A percentile compares a stretch with the other conserved stretches of the same genome.
phyloP scores from a whole-genome alignment of 2,888 invertebrate species.

The Podotricha telesiphe region DNA sequence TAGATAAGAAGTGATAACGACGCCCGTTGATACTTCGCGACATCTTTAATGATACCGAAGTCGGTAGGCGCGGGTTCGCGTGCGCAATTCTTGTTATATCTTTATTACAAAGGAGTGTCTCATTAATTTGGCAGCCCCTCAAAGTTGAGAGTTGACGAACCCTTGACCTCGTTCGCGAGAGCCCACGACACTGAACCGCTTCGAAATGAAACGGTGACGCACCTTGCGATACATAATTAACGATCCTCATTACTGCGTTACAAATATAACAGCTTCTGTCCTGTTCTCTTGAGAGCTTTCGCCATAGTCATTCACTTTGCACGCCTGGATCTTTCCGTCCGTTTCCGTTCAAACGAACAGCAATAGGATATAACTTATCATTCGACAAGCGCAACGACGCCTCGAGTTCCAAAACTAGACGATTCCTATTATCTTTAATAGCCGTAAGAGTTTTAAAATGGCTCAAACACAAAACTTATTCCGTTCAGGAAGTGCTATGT shows the following conservation, averaged over 20 bases:
- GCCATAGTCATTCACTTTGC: constrained; percentile 42
- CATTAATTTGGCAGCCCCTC: constrained; percentile 84
- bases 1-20: constrained; percentile 76
- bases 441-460: constrained; percentile 81
- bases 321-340: constrained; percentile 38
- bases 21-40: constrained; percentile 73
- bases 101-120: constrained; percentile 85
- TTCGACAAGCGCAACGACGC: constrained; percentile 73
- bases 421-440: constrained; percentile 82
- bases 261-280: constrained; percentile 57
- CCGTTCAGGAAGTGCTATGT: constrained; percentile 68
- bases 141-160: constrained; percentile 79
- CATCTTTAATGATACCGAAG: constrained; percentile 80
- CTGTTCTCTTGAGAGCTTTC: constrained; percentile 43
- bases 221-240: constrained; percentile 82
- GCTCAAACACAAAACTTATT: constrained; percentile 77
- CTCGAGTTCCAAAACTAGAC: constrained; percentile 72
- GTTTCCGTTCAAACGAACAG: constrained; percentile 45
- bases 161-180: constrained; percentile 81
- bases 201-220: constrained; percentile 74
- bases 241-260: constrained; percentile 78
- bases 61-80: constrained; percentile 75
- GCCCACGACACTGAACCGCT: constrained; percentile 74
- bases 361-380: constrained; percentile 68
- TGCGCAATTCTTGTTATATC: constrained; percentile 84